These are phyloP conservation scores for Channa maculata DNA, from an alignment of 2,113 vertebrate genomes.

Conservation along the genomic window DNA sequence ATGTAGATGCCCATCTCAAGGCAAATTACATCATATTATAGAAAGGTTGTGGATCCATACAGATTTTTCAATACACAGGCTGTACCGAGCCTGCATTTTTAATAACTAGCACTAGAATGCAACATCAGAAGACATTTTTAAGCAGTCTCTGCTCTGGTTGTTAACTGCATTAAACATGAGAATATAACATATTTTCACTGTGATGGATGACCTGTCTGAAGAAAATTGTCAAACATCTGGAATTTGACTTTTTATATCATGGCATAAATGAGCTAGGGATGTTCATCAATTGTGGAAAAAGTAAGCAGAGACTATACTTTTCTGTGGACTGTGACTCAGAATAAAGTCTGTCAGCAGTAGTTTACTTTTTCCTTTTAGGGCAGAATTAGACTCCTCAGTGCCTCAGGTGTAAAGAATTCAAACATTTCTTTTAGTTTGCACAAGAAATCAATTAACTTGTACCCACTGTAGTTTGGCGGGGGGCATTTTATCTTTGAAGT, in stretches of 20 bases:
- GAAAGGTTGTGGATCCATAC: not conserved
- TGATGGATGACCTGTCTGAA: not conserved
- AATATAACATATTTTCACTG: not conserved
- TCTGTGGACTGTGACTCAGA: not conserved
- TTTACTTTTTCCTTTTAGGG: not conserved
- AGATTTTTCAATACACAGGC: too few relatives aligned
- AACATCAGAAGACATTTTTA: not conserved
- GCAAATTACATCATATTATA: not conserved
- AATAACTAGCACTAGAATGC: not conserved
- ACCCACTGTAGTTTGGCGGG: conserved; percentile 25
- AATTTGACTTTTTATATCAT: not conserved
- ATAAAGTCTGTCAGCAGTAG: not conserved
- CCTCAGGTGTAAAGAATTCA: conserved; percentile 1
- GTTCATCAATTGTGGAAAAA: not conserved
- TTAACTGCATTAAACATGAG: not conserved
- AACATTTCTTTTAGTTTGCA: conserved; percentile 26
- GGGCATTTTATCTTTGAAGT: conserved; percentile 18
- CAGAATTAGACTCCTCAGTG: not conserved
- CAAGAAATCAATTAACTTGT: conserved; percentile 53
- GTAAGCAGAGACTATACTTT: not conserved
- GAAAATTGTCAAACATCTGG: not conserved
- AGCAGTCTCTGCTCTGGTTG: not conserved
- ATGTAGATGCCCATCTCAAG: not conserved
- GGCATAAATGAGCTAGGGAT: not conserved
- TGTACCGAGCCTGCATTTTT: not conserved